Evolutionary conservation across 2,113 vertebrate species (phyloP), one percentile per base, ranked within the genome.

Genomic region (Melospiza georgiana): DNA sequence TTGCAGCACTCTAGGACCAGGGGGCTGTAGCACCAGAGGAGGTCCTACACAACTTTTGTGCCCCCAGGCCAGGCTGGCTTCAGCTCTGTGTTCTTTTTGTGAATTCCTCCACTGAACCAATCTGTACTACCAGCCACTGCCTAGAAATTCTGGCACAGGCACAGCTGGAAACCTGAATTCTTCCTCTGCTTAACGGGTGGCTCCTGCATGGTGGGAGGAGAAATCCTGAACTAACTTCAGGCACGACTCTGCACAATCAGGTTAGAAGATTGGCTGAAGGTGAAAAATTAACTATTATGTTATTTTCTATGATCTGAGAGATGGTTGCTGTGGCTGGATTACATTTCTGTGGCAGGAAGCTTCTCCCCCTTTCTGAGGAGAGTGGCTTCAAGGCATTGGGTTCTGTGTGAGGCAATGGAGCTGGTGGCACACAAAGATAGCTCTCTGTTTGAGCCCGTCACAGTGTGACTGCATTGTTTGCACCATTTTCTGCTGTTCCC

Each of bases 171-270:
- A 55, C 18, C 18, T 79, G 58, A 79, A 72, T 24, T 61, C 30
- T 35, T 62, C 0, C 0, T 10, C 17, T 55, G 15, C 33, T 68
- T 69, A 65, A 20, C 33, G 21, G 2, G 3, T 59, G 23, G 10
- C 9, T 68, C 18, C 75, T 72, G 27, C 21, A 44, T 3, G 3
- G 17, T 54, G 43, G 66, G 16, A 84, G 31, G 18, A 85, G 52
- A 75, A 91, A 78, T 51, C 44, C n/a, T 91, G 66, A 67, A 24
- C 3, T 61, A 67, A 55, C 19, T 57, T 67, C 44, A 73, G 41
- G 12, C 17, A 33, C 33, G 15, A 28, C n/a, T 68, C 18, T 57
- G 15, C 0, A 0, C 27, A 87, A 3, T 57, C n/a, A 65, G 57
- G 9, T 15, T 33, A 52, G 31, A 41, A 54, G 10, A 48, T 2